Evolutionary conservation across 1,140 invertebrate genomes (phyloP).

Genomic region (Calosoma granatense): DNA sequence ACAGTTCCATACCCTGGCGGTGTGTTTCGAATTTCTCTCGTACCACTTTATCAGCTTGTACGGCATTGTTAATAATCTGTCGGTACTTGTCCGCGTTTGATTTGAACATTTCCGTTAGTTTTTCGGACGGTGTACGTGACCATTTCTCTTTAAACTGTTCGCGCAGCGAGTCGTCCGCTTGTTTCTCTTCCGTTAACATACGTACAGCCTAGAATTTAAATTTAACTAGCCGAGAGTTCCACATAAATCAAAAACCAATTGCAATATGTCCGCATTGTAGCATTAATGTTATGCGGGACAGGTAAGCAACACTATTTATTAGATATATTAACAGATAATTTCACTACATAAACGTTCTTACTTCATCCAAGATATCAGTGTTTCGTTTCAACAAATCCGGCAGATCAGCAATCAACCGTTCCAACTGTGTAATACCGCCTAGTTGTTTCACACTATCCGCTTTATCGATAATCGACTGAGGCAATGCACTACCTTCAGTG

Average conservation of each 20-base stretch:
- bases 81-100: slow-evolving; percentile 84
- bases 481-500: slow-evolving; percentile 62
- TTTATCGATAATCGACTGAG: slow-evolving; percentile 85
- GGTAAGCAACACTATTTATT: too few species aligned
- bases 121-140: slow-evolving; percentile 78
- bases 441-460: slow-evolving; percentile 56
- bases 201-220: slow-evolving; percentile 65
- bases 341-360: slow-evolving; percentile 29
- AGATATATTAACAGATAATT: slow-evolving; percentile 8
- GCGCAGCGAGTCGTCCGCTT: slow-evolving; percentile 79
- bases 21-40: slow-evolving; percentile 78
- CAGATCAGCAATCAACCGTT: slow-evolving; percentile 62
- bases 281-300: too few species aligned
- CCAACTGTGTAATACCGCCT: slow-evolving; percentile 55
- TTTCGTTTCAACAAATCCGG: slow-evolving; percentile 87
- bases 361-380: slow-evolving; percentile 91
- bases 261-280: too few species aligned
- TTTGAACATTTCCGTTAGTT: slow-evolving; percentile 80
- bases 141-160: slow-evolving; percentile 86
- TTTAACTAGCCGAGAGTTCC: neutral
- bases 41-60: slow-evolving; percentile 63
- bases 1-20: slow-evolving; percentile 67
- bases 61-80: slow-evolving; percentile 85
- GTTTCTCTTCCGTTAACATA: slow-evolving; percentile 83
- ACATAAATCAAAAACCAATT: slow-evolving; percentile 7